These are phyloP conservation scores for Gambusia yucatana DNA, from an alignment of 2,797 vertebrate genomes.

Conservation along the genomic window DNA sequence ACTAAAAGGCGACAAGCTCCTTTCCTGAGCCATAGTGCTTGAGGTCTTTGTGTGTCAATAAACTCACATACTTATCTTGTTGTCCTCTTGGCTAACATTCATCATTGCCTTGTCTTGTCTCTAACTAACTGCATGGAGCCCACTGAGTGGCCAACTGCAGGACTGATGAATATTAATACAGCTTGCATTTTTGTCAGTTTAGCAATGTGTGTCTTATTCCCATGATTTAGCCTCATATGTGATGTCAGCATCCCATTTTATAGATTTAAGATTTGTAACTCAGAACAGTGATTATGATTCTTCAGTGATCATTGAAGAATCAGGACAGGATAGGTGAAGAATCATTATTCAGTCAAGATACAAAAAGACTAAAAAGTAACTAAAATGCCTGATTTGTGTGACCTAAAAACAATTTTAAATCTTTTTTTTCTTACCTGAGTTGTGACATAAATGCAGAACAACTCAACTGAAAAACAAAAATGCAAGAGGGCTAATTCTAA, in stretches of 20 bases:
- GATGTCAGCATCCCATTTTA: slow-evolving; percentile 19
- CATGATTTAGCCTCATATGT: slow-evolving; percentile 15
- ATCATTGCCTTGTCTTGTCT: slow-evolving; percentile 49
- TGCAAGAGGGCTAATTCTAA: too few species aligned
- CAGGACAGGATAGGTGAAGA: neutral
- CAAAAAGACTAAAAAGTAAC: too few species aligned
- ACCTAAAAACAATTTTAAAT: neutral
- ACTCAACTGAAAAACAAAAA: too few species aligned
- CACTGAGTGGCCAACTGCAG: slow-evolving; percentile 28
- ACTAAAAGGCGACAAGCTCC: slow-evolving; percentile 30
- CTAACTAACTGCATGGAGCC: slow-evolving; percentile 67
- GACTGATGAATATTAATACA: slow-evolving; percentile 34
- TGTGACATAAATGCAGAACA: too few species aligned
- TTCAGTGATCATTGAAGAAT: neutral
- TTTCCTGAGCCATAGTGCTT: slow-evolving; percentile 12
- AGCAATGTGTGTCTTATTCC: slow-evolving; percentile 28
- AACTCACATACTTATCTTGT: slow-evolving; percentile 40
- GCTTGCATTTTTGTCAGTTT: slow-evolving; percentile 50
- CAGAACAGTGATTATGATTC: neutral
- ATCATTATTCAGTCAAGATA: neutral
- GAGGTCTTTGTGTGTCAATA: slow-evolving; percentile 43
- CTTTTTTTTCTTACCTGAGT: too few species aligned
- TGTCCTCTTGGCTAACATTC: slow-evolving; percentile 54
- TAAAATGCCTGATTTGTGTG: neutral
- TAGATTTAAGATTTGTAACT: slow-evolving; percentile 5